Conservation (phyloP, 2,113 vertebrate species). For the Mohoua ochrocephala region DNA sequence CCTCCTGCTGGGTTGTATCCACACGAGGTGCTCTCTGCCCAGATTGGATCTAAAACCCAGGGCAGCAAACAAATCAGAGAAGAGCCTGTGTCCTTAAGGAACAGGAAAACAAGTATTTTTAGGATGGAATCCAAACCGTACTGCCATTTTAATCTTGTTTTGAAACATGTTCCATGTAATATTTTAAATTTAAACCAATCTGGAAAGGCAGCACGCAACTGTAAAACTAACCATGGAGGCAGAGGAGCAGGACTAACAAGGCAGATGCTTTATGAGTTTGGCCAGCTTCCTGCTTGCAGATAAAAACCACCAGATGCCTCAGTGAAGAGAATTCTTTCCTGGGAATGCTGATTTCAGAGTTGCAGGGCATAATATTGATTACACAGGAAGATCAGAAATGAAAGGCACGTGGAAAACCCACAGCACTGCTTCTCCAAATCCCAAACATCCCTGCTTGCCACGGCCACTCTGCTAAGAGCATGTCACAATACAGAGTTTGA, state of each 20-base stretch:
- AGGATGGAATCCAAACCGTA: accelerated
- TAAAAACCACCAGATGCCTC: neutral
- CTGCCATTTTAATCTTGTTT: neutral
- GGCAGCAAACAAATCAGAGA: neutral
- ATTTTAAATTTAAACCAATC: neutral
- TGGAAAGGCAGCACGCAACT: neutral
- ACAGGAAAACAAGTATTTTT: neutral
- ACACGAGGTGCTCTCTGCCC: neutral
- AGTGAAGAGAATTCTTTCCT: neutral
- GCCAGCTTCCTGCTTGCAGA: neutral
- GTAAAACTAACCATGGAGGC: neutral
- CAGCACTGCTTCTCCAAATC: neutral
- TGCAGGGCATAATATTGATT: neutral
- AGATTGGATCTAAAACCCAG: neutral
- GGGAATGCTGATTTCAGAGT: neutral
- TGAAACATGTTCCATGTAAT: neutral
- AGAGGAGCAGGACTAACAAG: neutral
- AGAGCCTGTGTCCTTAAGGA: neutral
- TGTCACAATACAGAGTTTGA: accelerated
- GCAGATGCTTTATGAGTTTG: neutral
- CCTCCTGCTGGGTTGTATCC: neutral
- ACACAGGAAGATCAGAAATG: neutral
- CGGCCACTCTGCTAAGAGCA: neutral
- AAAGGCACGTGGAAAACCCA: neutral
- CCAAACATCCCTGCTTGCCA: neutral